Evolutionary conservation across 2,888 invertebrate species (phyloP).

Genomic region (Branchellion lobata): DNA sequence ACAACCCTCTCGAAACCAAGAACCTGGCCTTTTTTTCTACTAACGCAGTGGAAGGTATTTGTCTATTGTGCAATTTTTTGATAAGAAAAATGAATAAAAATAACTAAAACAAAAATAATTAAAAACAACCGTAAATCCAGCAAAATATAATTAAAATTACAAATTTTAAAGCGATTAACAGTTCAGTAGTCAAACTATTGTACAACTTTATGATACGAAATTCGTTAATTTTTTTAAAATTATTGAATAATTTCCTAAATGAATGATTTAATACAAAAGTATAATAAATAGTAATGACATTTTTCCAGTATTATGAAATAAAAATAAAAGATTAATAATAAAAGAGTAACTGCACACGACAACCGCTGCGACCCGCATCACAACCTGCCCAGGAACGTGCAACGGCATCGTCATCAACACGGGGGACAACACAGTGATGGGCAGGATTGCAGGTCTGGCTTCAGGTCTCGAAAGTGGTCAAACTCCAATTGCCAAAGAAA

Average conservation of each 20-base stretch:
- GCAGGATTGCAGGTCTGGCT: constrained; percentile 63
- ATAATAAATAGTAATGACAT: no score
- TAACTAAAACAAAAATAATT: no score
- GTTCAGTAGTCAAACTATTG: neutral
- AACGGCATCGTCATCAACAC: constrained; percentile 60
- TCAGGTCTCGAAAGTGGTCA: constrained; percentile 67
- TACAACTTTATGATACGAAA: no score
- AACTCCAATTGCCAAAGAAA: constrained; percentile 98
- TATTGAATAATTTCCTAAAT: no score
- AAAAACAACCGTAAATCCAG: neutral
- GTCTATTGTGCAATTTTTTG: neutral
- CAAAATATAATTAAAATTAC: neutral
- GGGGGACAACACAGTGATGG: constrained; percentile 63
- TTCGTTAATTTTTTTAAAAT: no score
- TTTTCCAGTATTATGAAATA: neutral
- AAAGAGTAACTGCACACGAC: no score
- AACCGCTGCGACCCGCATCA: no score
- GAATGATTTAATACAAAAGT: no score
- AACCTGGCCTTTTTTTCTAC: constrained; percentile 81
- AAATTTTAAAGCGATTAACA: neutral
- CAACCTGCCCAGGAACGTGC: constrained; percentile 61
- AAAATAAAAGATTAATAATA: neutral
- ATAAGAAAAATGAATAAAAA: no score
- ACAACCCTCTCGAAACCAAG: constrained; percentile 74
- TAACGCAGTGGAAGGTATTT: constrained; percentile 73